A percentile compares a stretch with the other conserved stretches of the same genome.
Evolutionary conservation across 2,113 vertebrate genomes (phyloP).

Genomic region (Sakesphorus luctuosus): DNA sequence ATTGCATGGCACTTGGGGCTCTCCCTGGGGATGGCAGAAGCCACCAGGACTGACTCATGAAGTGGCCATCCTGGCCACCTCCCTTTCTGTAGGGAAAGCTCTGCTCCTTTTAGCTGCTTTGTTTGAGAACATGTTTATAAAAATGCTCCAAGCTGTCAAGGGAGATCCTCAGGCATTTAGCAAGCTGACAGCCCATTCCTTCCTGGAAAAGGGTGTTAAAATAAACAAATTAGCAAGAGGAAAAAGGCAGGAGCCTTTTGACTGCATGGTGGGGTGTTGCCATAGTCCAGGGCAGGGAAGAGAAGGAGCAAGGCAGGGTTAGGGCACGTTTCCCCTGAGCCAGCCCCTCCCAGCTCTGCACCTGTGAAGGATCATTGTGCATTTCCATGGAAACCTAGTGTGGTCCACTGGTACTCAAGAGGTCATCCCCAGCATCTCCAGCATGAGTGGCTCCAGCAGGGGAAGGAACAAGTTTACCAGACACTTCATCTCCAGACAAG

Average conservation of each 20-base stretch:
- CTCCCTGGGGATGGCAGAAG: background rate
- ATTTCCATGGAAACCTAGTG: slow-evolving; percentile 74
- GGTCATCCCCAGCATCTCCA: background rate
- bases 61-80: background rate
- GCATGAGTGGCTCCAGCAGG: background rate
- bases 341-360: background rate
- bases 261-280: background rate
- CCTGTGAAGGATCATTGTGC: background rate
- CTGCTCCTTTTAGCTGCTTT: slow-evolving; percentile 35
- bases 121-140: slow-evolving; percentile 60
- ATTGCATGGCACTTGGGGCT: fast-evolving
- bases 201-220: slow-evolving; percentile 61
- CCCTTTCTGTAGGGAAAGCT: slow-evolving; percentile 37
- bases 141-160: slow-evolving; percentile 45
- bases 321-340: background rate
- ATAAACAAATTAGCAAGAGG: slow-evolving; percentile 33
- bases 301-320: background rate
- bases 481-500: background rate
- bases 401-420: slow-evolving; percentile 14
- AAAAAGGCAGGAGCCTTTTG: slow-evolving; percentile 32
- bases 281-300: background rate
- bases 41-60: background rate
- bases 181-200: slow-evolving; percentile 56
- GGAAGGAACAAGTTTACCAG: background rate
- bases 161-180: slow-evolving; percentile 36